These are phyloP conservation scores for Syngnathus scovelli DNA, from an alignment of 2,113 vertebrate genomes.

Conservation along the genomic window DNA sequence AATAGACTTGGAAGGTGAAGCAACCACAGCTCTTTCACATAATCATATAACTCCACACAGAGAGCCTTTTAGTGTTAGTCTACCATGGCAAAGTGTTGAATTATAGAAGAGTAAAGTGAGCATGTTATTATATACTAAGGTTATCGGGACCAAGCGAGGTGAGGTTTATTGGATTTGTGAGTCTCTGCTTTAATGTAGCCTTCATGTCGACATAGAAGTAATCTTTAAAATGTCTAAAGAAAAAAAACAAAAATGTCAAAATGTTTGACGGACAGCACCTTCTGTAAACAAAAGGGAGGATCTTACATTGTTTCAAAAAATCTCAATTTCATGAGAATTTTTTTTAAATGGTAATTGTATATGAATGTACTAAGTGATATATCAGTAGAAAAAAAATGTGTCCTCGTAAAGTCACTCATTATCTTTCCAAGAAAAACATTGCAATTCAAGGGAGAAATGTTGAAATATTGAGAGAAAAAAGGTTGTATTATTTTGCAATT, in stretches of 20 bases:
- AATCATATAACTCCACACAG: conserved; percentile 33
- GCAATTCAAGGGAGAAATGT: neutral
- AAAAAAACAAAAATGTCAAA: too few relatives aligned
- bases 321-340: too few relatives aligned
- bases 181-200: conserved; percentile 38
- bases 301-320: too few relatives aligned
- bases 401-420: neutral
- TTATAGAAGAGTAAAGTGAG: conserved; percentile 22
- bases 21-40: conserved; percentile 43
- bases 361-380: too few relatives aligned
- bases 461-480: neutral
- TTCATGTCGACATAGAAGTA: conserved; percentile 21
- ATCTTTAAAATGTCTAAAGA: too few relatives aligned
- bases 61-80: conserved; percentile 31
- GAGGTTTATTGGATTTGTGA: conserved; percentile 56
- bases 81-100: conserved; percentile 16
- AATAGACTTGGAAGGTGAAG: conserved; percentile 39
- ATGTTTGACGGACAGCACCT: too few relatives aligned
- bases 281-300: too few relatives aligned
- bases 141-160: conserved; percentile 43
- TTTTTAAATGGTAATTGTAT: too few relatives aligned
- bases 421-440: neutral
- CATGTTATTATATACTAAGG: conserved; percentile 22
- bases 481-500: neutral
- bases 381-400: neutral